Base-by-base conservation (phyloP, 2,888 invertebrate genomes). In the Drosophila maculinotata region DNA sequence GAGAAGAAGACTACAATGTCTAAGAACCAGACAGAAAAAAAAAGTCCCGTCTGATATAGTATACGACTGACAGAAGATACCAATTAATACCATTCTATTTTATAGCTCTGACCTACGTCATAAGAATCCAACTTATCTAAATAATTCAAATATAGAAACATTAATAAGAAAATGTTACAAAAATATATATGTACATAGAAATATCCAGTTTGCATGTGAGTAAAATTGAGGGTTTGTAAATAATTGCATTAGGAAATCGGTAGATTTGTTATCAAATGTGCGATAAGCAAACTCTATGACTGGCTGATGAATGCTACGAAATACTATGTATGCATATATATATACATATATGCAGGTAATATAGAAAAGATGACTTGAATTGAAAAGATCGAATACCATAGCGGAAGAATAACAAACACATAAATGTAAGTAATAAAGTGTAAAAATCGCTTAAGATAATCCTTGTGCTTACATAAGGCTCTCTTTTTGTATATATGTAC, bases 241-340 rank as follows among this genome's bases (percentile, higher is more conserved):
- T 64, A 65, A 65, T 48, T 64, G 47, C 10, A 48, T 53, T 53
- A 51, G 52, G 44, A 60, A 75, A 73, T 53, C 65, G 52, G 17
- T 62, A 54, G 51, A 58, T 52, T 69, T 86, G 70, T 80, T 80
- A 81, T 81, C 80, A 74, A 41, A 65, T 65, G 64, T 39, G 56
- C 59, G 80, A 81, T 86, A 81, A 81, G 80, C 53, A 52, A n/a
- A 58, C 15, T 45, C 15, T 54, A 23, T 66, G 56, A 49, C 53
- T 52, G 33, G 14, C 35, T 60, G 64, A 59, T 48, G 69, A 58
- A 58, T 69, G 44, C 48, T 15, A 31, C 38, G 17, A 41, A 35
- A n/a, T 23, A 36, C 35, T 6, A 9, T n/a, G 1, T 12, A 6
- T 26, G 9, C 17, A 12, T 8, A 2, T 20, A 10, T n/a, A n/a